These are phyloP conservation scores for Chrysopilus asiliformis DNA, from an alignment of 2,888 invertebrate genomes.

Conservation along the genomic window DNA sequence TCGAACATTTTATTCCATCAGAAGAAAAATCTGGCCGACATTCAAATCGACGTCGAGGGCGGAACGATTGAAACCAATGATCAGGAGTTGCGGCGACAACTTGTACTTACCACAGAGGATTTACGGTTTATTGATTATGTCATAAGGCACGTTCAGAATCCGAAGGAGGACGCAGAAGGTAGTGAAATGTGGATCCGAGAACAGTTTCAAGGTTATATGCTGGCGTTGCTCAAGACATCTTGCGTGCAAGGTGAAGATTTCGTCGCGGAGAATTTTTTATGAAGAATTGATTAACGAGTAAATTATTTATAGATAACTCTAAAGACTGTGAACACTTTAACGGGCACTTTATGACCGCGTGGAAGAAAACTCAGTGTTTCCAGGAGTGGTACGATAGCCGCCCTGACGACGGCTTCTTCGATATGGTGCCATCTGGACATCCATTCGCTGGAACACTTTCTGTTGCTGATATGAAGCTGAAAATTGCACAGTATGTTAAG, in stretches of 20 bases:
- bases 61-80: conserved; percentile 72
- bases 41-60: conserved; percentile 78
- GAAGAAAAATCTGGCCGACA: conserved; percentile 83
- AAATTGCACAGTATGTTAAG: conserved; percentile 71
- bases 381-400: conserved; percentile 63
- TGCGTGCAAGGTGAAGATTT: conserved; percentile 47
- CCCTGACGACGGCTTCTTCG: conserved; percentile 50
- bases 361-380: conserved; percentile 80
- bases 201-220: conserved; percentile 77
- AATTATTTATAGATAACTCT: conserved; percentile 47
- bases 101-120: conserved; percentile 89
- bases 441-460: conserved; percentile 91
- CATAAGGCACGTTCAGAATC: conserved; percentile 57
- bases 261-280: no score
- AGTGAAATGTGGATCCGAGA: conserved; percentile 94
- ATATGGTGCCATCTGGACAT: conserved; percentile 66
- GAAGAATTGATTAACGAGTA: not conserved
- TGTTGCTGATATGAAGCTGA: conserved; percentile 85
- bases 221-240: conserved; percentile 69
- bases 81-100: conserved; percentile 61
- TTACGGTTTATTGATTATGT: conserved; percentile 89
- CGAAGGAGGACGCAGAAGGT: conserved; percentile 66
- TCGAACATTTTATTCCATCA: conserved; percentile 97
- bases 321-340: conserved; percentile 84
- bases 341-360: conserved; percentile 64